Base-by-base conservation (phyloP, 1,140 invertebrate genomes). In the Chrysomallon squamiferum region DNA sequence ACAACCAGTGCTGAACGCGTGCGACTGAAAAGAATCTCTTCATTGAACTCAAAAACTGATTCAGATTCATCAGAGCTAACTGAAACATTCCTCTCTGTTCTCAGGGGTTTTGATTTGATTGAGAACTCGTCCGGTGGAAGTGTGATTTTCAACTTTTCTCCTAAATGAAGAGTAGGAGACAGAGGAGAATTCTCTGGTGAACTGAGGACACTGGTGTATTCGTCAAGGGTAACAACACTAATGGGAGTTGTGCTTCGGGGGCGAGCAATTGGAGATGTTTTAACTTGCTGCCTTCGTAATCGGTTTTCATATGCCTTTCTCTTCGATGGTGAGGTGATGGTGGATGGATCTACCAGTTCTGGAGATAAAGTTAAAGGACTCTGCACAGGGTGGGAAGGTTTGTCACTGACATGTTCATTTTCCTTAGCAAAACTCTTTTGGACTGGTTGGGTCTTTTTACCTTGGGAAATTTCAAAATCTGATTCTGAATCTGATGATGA, bases 161-260 rank as follows among this genome's bases (percentile, higher is more conserved):
- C 60, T 58, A 38, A 38, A 15, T 38, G 35, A 5, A 65, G 66
- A 30, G 68, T 59, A 5, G 68, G 57, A n/a, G 59, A 29, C 13
- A 61, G 58, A 22, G 77, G 77, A 1, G 74, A 78, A 62, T 61
- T 69, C 52, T 80, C 77, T 29, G 81, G 81, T 9, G 78, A 82
- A 59, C 74, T 79, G n/a, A 72, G 62, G 41, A 71, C 67, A 33
- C 59, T 52, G 52, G 61, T 69, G 81, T 86, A 94, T 74, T 93
- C 93, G 76, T 95, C 93, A 49, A 95, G 83, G 25, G 91, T 88
- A 4, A 90, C 90, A 22, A 92, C 90, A 83, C 91, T 92, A 43
- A 93, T 90, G 2, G 92, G 92, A 45, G 93, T 93, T 25, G 91
- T 92, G n/a, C 93, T 93, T 7, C 94, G 88, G 20, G 95, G 95